These are phyloP conservation scores for Cataglyphis livida DNA, from an alignment of 2,888 invertebrate genomes.

Conservation along the genomic window DNA sequence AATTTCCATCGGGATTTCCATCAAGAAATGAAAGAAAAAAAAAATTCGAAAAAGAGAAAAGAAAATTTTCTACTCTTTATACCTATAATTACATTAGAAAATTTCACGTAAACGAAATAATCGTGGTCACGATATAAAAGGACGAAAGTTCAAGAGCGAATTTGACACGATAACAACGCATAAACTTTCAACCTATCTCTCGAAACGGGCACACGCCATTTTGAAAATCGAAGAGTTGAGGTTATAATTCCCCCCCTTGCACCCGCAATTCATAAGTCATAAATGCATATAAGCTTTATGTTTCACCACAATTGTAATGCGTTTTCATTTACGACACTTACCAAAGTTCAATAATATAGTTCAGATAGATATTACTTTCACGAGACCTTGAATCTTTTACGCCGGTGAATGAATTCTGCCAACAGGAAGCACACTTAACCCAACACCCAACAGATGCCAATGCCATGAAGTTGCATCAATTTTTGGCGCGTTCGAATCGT, in stretches of 20 bases:
- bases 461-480: not conserved
- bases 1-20: conserved; percentile 82
- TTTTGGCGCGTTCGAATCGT: not conserved
- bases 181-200: conserved; percentile 32
- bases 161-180: not conserved
- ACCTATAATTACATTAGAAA: conserved; percentile 59
- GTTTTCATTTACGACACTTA: not conserved
- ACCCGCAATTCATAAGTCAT: not conserved
- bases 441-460: not conserved
- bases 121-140: conserved; percentile 22
- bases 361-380: not conserved
- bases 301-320: not conserved
- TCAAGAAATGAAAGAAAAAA: conserved; percentile 26
- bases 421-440: not conserved
- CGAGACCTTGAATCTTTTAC: not conserved
- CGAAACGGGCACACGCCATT: conserved; percentile 74
- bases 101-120: not conserved
- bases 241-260: conserved; percentile 66
- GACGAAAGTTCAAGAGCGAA: not conserved
- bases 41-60: not conserved
- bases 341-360: not conserved
- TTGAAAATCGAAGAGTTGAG: conserved; percentile 71
- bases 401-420: not conserved
- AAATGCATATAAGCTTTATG: not conserved
- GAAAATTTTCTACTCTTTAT: conserved; percentile 29